Evolutionary conservation across 2,797 vertebrate genomes (phyloP), one percentile per base, ranked within the genome.

Genomic region (Allobates femoralis): DNA sequence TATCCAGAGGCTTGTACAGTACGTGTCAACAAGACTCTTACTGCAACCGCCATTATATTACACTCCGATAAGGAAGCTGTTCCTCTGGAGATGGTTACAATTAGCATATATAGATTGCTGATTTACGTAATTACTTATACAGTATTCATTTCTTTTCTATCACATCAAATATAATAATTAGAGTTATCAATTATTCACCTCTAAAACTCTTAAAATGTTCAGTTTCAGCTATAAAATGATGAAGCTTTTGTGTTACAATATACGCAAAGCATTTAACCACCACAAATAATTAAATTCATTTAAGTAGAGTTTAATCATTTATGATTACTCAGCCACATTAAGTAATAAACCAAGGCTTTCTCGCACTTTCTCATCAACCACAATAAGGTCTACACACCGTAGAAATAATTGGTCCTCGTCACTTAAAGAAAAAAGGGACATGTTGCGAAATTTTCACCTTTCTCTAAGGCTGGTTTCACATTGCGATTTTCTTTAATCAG

Each of bases 121-220:
- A 28, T 8, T 28, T 50, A 75, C 14, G 10, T 75, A 51, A 75
- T 75, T 5, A 75, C 14, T 28, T 28, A 51, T 15, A 46, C 21
- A 46, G 21, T 15, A 23, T 67, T 34, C 8, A 34, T 28, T 66
- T 30, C 30, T 67, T 67, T 5, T 67, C 3, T 67, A 21, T 67
- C 15, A 34, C 66, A 67, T 67, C 19, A 67, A 1, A 60, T 60
- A 8, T n/a, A 6, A 60, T 60, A 67, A 67, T 73, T 41, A 26
- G 21, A 71, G 32, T 11, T 71, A 71, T 62, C 19, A 71, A 71
- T 71, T 71, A 37, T 71, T 71, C 34, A 71, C 67, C 32, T 37
- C 34, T 37, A 8, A 34, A 21, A 71, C 19, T 71, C 19, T 37
- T 21, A 69, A 32, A 67, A 10, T 23, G 55, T 56, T 56, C 55